Conservation (phyloP, 2,113 vertebrate species). For the Chiloscyllium plagiosum region DNA sequence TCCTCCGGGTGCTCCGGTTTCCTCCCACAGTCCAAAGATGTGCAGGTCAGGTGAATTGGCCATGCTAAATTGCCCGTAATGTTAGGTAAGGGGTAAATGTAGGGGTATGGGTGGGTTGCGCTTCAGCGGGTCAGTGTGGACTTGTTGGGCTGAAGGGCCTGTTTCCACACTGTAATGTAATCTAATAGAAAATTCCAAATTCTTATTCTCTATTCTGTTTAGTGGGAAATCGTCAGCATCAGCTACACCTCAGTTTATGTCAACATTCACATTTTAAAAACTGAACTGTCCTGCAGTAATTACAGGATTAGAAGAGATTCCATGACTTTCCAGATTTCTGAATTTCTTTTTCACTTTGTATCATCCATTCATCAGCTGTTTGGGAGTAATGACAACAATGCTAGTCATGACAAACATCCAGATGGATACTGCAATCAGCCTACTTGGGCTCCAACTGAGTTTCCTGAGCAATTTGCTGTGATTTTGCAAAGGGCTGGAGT, state of each 20-base stretch:
- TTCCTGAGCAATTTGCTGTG: background rate
- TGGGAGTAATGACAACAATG: background rate
- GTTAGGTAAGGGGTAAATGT: too few relatives aligned
- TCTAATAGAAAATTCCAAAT: too few relatives aligned
- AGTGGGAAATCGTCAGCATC: background rate
- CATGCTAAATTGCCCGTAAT: too few relatives aligned
- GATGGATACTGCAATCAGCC: background rate
- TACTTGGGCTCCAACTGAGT: background rate
- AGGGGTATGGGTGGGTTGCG: too few relatives aligned
- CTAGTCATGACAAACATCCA: background rate
- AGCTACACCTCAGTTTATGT: background rate
- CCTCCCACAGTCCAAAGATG: too few relatives aligned
- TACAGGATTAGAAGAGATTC: background rate
- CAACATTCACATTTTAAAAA: background rate
- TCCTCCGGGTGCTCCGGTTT: too few relatives aligned
- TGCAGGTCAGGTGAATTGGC: too few relatives aligned
- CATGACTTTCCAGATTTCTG: background rate
- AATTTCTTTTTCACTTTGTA: background rate
- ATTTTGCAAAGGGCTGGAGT: background rate
- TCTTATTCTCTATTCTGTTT: background rate
- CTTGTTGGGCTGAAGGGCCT: too few relatives aligned
- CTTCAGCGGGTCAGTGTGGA: too few relatives aligned
- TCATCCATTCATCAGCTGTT: background rate
- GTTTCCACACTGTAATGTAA: too few relatives aligned
- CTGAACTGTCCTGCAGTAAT: background rate